These are phyloP conservation scores for Coryphaenoides rupestris DNA, from an alignment of 2,113 vertebrate genomes.

Conservation along the genomic window DNA sequence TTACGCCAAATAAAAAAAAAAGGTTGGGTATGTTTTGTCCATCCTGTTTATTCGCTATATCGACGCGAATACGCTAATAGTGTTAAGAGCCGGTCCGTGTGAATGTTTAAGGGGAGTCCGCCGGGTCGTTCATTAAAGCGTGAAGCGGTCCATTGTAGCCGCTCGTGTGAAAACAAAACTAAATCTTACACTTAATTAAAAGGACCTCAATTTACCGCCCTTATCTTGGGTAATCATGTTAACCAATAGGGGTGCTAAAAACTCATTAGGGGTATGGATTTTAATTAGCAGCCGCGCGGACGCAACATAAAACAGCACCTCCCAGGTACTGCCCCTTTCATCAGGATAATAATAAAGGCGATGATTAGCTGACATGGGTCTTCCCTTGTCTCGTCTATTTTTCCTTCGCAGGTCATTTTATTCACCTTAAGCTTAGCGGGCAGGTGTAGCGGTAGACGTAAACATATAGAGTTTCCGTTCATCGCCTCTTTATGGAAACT, in stretches of 20 bases:
- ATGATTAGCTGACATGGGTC: conserved; percentile 33
- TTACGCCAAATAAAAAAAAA: too few species aligned
- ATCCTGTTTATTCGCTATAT: too few species aligned
- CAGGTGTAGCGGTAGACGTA: too few species aligned
- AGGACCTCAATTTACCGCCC: conserved; percentile 58
- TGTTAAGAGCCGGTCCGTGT: too few species aligned
- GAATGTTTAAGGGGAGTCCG: not conserved
- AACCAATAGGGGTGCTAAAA: conserved; percentile 65
- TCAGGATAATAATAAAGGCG: conserved; percentile 42
- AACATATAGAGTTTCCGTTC: too few species aligned
- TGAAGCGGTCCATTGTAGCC: conserved; percentile 39
- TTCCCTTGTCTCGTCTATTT: not conserved
- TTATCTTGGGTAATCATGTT: conserved; percentile 71
- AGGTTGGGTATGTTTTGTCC: too few species aligned
- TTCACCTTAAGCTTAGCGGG: not conserved
- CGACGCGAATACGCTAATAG: too few species aligned
- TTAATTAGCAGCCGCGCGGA: conserved; percentile 63
- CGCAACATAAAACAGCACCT: conserved; percentile 51
- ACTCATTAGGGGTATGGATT: conserved; percentile 70
- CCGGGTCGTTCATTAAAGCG: conserved; percentile 10
- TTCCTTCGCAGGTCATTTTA: not conserved
- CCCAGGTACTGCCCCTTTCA: conserved; percentile 36
- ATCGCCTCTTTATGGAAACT: too few species aligned
- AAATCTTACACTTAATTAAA: conserved; percentile 70
- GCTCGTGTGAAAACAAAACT: conserved; percentile 40